Evolutionary conservation across 2,797 vertebrate genomes (phyloP).

Genomic region (Okamejei kenojei): DNA sequence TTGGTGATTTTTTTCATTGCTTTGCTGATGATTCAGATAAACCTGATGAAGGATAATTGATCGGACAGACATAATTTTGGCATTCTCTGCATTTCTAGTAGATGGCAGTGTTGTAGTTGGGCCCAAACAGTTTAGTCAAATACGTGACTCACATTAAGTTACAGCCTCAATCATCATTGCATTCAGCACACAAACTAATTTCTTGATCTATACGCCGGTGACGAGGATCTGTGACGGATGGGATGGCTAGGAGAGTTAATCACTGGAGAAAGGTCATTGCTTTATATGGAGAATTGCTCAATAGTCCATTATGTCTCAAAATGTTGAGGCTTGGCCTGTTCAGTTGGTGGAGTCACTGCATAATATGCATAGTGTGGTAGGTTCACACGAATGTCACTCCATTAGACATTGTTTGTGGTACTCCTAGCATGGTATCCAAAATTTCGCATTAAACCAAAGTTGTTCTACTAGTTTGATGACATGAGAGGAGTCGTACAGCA

Average conservation of each 20-base stretch:
- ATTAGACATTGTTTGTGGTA: not conserved
- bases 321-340: not conserved
- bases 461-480: not conserved
- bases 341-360: not conserved
- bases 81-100: not conserved
- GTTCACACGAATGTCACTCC: not conserved
- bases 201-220: not conserved
- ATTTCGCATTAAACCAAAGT: not conserved
- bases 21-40: not conserved
- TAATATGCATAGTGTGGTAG: no score
- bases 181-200: not conserved
- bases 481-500: not conserved
- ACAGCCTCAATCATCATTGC: no score
- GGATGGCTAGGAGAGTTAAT: not conserved
- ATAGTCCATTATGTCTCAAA: not conserved
- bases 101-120: not conserved
- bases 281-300: not conserved
- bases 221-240: not conserved
- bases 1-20: not conserved
- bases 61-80: not conserved
- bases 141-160: not conserved
- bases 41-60: not conserved
- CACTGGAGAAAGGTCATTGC: not conserved
- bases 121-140: not conserved
- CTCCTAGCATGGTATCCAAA: not conserved